These are phyloP conservation scores for Cryptoblepharus egeriae DNA, from an alignment of 2,797 vertebrate genomes.

Conservation along the genomic window DNA sequence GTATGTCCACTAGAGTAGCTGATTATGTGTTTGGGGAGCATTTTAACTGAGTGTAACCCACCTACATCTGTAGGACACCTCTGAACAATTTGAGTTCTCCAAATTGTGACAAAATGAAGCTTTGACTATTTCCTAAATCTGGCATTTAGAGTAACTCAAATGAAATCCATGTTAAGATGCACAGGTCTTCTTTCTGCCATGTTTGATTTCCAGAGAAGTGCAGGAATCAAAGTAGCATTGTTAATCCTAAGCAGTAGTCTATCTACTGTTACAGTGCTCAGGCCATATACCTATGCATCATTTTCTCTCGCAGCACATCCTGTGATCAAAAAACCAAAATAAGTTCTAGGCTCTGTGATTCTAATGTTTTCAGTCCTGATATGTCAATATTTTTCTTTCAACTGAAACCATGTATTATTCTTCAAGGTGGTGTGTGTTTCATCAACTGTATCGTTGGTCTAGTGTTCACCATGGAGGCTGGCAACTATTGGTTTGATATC, in stretches of 20 bases:
- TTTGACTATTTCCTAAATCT: not conserved
- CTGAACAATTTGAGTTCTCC: not conserved
- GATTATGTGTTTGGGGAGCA: not conserved
- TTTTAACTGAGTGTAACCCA: no score
- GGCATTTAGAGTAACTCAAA: no score
- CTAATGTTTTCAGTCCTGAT: rapidly evolving
- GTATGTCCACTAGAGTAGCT: not conserved
- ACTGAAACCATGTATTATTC: not conserved
- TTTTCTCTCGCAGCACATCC: not conserved
- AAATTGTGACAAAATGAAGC: not conserved
- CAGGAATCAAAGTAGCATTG: no score
- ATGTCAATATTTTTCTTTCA: rapidly evolving
- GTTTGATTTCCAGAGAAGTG: not conserved
- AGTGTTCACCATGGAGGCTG: constrained; percentile 87
- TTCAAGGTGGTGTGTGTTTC: constrained; percentile 84
- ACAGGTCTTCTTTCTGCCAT: not conserved
- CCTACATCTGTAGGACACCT: no score
- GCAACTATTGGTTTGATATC: constrained; percentile 94
- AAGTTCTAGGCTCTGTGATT: not conserved
- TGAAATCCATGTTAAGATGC: not conserved
- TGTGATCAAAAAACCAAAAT: rapidly evolving
- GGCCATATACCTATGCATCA: not conserved
- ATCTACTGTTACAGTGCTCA: no score
- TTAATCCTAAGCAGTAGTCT: not conserved
- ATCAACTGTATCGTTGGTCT: constrained; percentile 84